phyloP scores from a whole-genome alignment of 2,797 vertebrate genomes.

The Thaleichthys pacificus region DNA sequence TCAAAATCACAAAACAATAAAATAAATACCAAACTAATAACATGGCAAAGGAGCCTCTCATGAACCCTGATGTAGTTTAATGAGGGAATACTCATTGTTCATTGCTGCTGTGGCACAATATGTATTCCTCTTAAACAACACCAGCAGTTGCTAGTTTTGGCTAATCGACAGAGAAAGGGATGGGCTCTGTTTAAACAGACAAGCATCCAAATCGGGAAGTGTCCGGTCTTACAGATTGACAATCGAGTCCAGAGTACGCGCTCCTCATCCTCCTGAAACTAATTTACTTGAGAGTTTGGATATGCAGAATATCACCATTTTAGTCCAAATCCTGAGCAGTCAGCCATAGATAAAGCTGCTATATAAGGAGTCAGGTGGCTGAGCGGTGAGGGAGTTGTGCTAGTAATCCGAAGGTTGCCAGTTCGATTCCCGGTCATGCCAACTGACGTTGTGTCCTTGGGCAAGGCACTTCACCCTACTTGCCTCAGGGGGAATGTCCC shows the following conservation, averaged over 20 bases:
- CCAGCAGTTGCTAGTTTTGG: slow-evolving; percentile 26
- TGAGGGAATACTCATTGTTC: no score
- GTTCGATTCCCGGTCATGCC: no score
- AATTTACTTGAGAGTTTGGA: slow-evolving; percentile 14
- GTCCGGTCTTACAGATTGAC: slow-evolving; percentile 52
- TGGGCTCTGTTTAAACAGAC: slow-evolving; percentile 15
- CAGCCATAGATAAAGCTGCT: slow-evolving; percentile 50
- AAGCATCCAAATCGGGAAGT: slow-evolving; percentile 50
- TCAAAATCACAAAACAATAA: slow-evolving; percentile 7
- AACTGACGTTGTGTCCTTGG: no score
- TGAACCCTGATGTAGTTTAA: no score
- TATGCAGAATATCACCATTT: slow-evolving; percentile 42
- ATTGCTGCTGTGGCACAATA: no score
- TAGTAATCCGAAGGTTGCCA: no score
- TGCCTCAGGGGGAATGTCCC: no score
- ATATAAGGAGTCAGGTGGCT: no score
- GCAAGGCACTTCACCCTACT: no score
- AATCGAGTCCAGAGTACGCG: slow-evolving; percentile 37
- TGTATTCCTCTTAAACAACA: background rate
- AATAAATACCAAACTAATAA: background rate
- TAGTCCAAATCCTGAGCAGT: slow-evolving; percentile 33
- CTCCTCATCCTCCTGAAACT: slow-evolving; percentile 38
- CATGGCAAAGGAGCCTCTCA: no score
- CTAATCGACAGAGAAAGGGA: slow-evolving; percentile 7
- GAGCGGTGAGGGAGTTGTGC: no score